These are phyloP conservation scores for Eumacrocentrus americanus DNA, from an alignment of 2,888 invertebrate species.

Conservation along the genomic window DNA sequence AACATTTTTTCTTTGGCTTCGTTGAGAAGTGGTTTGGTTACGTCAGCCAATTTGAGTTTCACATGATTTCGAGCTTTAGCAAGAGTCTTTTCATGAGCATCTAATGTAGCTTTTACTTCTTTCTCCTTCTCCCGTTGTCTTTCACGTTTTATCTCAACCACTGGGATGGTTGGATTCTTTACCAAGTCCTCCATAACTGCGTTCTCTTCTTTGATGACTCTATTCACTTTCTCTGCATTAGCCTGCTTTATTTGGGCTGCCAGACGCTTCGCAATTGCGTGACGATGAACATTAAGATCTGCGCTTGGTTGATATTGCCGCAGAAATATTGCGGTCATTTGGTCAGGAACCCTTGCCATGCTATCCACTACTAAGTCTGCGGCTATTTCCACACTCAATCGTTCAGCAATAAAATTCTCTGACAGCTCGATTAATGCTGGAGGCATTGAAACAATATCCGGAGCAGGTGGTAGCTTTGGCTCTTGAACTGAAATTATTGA, in stretches of 20 bases:
- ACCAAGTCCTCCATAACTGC: conserved; percentile 64
- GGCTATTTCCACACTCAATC: conserved; percentile 68
- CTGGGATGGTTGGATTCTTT: conserved; percentile 60
- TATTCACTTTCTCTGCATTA: conserved; percentile 61
- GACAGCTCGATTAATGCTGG: conserved; percentile 67
- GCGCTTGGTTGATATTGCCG: conserved; percentile 88
- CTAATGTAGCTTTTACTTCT: conserved; percentile 57
- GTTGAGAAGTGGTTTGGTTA: conserved; percentile 80
- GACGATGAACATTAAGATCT: conserved; percentile 78
- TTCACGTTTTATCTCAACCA: conserved; percentile 58
- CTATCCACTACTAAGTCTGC: conserved; percentile 70
- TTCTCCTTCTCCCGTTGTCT: conserved; percentile 58
- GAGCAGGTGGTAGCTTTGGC: conserved; percentile 42
- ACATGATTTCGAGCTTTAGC: conserved; percentile 63
- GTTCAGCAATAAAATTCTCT: conserved; percentile 67
- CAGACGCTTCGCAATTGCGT: conserved; percentile 75
- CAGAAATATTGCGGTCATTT: conserved; percentile 82
- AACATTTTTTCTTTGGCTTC: conserved; percentile 75
- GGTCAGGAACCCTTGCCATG: conserved; percentile 78
- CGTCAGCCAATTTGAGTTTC: conserved; percentile 82
- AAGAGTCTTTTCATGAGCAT: conserved; percentile 57
- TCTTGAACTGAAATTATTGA: conserved; percentile 46
- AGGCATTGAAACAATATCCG: conserved; percentile 58
- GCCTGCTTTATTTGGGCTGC: conserved; percentile 71
- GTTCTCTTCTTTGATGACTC: conserved; percentile 67